Conservation (phyloP, 2,888 invertebrate species). For the Eilema sororculum region DNA sequence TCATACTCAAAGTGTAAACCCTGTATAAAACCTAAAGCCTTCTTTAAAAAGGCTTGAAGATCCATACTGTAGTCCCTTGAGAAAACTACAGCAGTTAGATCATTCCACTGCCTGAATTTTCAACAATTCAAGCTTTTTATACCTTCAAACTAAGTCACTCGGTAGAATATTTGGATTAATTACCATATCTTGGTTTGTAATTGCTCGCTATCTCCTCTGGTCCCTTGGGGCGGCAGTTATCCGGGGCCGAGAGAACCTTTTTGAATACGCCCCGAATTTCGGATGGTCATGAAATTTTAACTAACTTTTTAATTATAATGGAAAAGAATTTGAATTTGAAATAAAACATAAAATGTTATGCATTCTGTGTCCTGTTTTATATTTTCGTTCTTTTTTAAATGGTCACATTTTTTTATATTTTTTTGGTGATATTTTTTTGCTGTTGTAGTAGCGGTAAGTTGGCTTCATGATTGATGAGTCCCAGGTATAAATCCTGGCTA, state of each 20-base stretch:
- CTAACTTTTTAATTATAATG: constrained; percentile 10
- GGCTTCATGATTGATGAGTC: too few relatives aligned
- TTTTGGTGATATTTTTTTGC: too few relatives aligned
- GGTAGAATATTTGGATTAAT: constrained; percentile 35
- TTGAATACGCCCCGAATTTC: not conserved
- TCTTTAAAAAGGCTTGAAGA: too few relatives aligned
- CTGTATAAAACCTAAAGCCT: too few relatives aligned
- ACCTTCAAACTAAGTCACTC: not conserved
- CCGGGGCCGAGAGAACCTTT: constrained; percentile 1
- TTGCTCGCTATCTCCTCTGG: constrained; percentile 19
- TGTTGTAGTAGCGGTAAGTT: too few relatives aligned
- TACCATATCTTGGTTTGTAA: constrained; percentile 43
- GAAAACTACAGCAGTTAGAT: not conserved
- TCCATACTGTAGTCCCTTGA: not conserved
- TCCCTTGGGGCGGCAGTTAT: not conserved
- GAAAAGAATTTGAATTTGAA: not conserved
- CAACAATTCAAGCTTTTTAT: not conserved
- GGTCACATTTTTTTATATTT: not conserved
- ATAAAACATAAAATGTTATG: not conserved
- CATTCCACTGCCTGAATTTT: constrained; percentile 16
- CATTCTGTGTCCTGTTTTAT: constrained; percentile 1
- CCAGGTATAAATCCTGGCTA: too few relatives aligned
- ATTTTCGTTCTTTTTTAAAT: not conserved
- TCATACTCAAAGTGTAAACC: too few relatives aligned
- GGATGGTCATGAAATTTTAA: constrained; percentile 11